Percentiles rank a stretch among this genome's conserved stretches.
Conservation (phyloP, 2,113 vertebrate species). For the Fregetta grallaria region DNA sequence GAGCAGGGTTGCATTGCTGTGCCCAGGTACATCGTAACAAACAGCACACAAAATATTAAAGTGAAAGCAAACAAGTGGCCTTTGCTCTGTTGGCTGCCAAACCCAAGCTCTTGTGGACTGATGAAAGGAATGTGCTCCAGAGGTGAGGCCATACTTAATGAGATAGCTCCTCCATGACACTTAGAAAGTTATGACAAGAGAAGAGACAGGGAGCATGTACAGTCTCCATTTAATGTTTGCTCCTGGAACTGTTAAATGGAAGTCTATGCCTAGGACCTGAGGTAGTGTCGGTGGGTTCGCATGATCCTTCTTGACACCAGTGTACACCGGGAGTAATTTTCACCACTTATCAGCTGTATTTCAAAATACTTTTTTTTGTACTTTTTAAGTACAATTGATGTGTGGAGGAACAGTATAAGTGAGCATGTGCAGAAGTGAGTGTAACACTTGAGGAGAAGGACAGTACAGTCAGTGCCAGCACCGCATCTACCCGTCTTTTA, state of each 20-base stretch:
- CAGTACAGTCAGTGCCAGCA: background rate
- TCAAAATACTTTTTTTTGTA: background rate
- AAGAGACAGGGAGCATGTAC: background rate
- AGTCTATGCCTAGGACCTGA: background rate
- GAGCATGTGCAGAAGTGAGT: rapidly evolving
- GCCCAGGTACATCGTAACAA: background rate
- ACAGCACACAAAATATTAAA: background rate
- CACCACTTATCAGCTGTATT: background rate
- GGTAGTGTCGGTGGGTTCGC: rapidly evolving
- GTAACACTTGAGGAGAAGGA: background rate
- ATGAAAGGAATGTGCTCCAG: background rate
- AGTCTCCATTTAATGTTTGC: background rate
- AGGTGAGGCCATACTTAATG: background rate
- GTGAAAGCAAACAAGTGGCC: background rate
- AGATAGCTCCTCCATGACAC: background rate
- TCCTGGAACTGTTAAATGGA: background rate
- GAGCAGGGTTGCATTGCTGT: background rate
- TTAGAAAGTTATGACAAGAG: background rate
- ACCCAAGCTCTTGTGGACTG: background rate
- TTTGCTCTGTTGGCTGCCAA: background rate
- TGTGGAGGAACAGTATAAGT: background rate
- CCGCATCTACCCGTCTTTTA: too few species aligned
- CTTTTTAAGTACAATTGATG: background rate
- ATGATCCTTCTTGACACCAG: background rate
- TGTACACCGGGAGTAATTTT: background rate